These are phyloP conservation scores for Rotaria macrura DNA, from an alignment of 2,888 invertebrate species.

Conservation along the genomic window DNA sequence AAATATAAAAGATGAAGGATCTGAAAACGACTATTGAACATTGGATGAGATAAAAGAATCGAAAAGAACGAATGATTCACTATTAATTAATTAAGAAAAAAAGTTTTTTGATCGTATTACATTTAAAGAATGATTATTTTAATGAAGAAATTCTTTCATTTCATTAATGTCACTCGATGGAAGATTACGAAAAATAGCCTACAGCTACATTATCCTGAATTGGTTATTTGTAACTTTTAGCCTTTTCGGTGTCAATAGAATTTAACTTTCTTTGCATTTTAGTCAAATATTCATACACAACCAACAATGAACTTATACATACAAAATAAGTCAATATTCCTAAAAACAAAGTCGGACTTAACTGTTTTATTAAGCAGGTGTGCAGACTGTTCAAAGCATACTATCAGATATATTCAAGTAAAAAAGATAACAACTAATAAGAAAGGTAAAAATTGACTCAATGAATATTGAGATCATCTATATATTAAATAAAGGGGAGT, in stretches of 20 bases:
- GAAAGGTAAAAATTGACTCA: constrained; percentile 35
- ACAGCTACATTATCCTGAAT: constrained; percentile 32
- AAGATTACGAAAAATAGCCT: constrained; percentile 25
- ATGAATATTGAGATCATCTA: no score
- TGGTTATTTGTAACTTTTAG: neutral
- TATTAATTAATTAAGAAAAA: constrained; percentile 27
- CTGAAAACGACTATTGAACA: neutral
- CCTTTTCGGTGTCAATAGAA: neutral
- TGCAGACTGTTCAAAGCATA: constrained; percentile 24
- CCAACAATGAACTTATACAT: neutral
- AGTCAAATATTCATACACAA: constrained; percentile 10
- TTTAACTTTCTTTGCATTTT: neutral
- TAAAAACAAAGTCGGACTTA: no score
- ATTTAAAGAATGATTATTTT: no score
- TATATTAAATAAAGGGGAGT: no score
- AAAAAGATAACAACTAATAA: neutral
- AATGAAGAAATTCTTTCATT: no score
- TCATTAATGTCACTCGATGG: neutral
- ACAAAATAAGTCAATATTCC: neutral
- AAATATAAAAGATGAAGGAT: neutral
- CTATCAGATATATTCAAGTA: constrained; percentile 13
- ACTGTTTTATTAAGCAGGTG: neutral
- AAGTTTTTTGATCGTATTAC: no score
- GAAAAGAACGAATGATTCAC: constrained; percentile 11
- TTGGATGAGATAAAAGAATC: neutral